phyloP scores from a whole-genome alignment of 1,140 invertebrate species.

The Apocrypta bakeri region DNA sequence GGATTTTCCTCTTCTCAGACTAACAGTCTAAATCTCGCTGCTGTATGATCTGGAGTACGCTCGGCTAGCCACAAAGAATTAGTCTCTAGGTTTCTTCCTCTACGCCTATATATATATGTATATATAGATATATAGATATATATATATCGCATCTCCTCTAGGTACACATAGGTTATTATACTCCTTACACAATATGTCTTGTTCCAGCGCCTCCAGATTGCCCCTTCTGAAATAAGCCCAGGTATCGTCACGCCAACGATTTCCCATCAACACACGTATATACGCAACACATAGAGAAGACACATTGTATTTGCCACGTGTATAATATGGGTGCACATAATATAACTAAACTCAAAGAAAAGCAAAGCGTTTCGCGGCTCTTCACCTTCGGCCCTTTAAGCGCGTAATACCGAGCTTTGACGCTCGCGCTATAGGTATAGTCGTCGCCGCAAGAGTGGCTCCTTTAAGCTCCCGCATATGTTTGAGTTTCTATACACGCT shows the following conservation, averaged over 20 bases:
- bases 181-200: slow-evolving; percentile 70
- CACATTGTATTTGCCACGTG: not conserved
- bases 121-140: slow-evolving; percentile 55
- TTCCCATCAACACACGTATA: not conserved
- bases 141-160: too few relatives aligned
- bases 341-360: not conserved
- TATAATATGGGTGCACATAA: not conserved
- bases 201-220: slow-evolving; percentile 58
- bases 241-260: not conserved
- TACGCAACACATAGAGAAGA: not conserved
- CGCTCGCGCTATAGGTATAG: not conserved
- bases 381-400: slow-evolving; percentile 3
- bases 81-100: slow-evolving; percentile 23
- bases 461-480: not conserved
- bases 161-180: slow-evolving; percentile 66
- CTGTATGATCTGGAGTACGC: slow-evolving; percentile 68
- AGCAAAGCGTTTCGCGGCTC: slow-evolving; percentile 2
- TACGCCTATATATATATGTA: not conserved
- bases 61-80: slow-evolving; percentile 72
- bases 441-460: not conserved
- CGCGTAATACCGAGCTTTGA: not conserved
- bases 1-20: slow-evolving; percentile 44
- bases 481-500: not conserved
- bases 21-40: slow-evolving; percentile 53
- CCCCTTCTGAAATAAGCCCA: slow-evolving; percentile 9